A percentile compares a stretch with the other conserved stretches of the same genome.
These are phyloP conservation scores for Pterocles burchelli DNA, from an alignment of 2,113 vertebrate genomes.

Conservation along the genomic window DNA sequence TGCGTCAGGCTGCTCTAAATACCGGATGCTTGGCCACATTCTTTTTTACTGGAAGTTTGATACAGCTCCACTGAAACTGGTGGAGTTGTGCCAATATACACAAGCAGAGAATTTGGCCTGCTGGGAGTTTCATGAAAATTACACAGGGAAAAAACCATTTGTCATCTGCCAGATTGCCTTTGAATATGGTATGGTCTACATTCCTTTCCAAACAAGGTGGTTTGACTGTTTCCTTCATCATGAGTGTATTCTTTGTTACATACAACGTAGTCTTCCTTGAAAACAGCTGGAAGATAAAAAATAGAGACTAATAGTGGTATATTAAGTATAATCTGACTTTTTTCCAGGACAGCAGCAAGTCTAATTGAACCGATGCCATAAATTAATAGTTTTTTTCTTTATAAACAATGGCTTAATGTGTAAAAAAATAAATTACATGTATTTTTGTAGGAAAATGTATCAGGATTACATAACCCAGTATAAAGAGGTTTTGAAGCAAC, in stretches of 20 bases:
- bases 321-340: neutral
- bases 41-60: neutral
- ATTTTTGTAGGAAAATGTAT: slow-evolving; percentile 75
- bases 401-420: neutral
- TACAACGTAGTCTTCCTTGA: neutral
- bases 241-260: neutral
- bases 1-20: neutral
- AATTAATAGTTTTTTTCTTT: neutral
- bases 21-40: neutral
- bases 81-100: neutral
- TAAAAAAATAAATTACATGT: neutral
- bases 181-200: neutral
- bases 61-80: neutral
- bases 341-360: neutral
- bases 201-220: neutral
- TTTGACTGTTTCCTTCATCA: neutral
- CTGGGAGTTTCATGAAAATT: neutral
- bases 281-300: neutral
- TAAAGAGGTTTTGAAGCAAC: slow-evolving; percentile 72
- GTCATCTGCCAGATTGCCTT: neutral
- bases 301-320: neutral
- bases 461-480: slow-evolving; percentile 69
- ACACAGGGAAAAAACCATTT: neutral
- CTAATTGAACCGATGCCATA: neutral
- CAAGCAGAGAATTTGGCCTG: neutral